Evolutionary conservation across 1,140 invertebrate species (phyloP), one percentile per base, ranked within the genome.

Genomic region (Mycetomoellerius zeteki): DNA sequence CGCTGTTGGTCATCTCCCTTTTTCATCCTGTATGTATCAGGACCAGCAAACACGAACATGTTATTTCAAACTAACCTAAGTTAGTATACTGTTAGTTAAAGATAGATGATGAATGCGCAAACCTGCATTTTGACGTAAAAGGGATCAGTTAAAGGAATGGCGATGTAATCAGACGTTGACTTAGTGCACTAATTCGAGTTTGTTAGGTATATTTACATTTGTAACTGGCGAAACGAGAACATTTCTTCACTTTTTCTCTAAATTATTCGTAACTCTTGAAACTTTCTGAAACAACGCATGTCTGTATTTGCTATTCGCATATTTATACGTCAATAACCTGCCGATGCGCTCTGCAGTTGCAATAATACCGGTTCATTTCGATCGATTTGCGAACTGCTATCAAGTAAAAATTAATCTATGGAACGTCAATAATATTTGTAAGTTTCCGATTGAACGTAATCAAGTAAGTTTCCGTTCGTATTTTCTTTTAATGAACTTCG

Each of bases 401-500:
- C 21, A 14, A 47, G 37, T 19, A 84, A 84, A 84, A 75, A 84
- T 75, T 84, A 60, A 75, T 75, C 47, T 75, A 7, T 14, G 54
- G 14, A 62, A 75, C 24, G 54, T 73, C 54, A 5, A 33, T 73
- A 73, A 82, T 72, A 24, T 58, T 67, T 67, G 37, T 47, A 47
- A 82, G 33, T 84, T 84, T 7, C 7, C 37, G 19, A 56, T 8
- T 58, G 27, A 62, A 84, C 4, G 54, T 75, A 84, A 73, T 84
- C 69, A 84, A 73, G 8, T 84, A 75, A 75, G 54, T 84, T 84
- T 60, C 43, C n/a, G 54, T 73, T 75, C 69, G 7, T 60, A 47
- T 73, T 84, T 84, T 81, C 72, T 82, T 84, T 33, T 27, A 47
- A 75, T 84, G 56, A 73, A 75, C 67, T 73, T 73, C 3, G 24